phyloP scores from a whole-genome alignment of 2,113 vertebrate species.

The Agapornis roseicollis region DNA sequence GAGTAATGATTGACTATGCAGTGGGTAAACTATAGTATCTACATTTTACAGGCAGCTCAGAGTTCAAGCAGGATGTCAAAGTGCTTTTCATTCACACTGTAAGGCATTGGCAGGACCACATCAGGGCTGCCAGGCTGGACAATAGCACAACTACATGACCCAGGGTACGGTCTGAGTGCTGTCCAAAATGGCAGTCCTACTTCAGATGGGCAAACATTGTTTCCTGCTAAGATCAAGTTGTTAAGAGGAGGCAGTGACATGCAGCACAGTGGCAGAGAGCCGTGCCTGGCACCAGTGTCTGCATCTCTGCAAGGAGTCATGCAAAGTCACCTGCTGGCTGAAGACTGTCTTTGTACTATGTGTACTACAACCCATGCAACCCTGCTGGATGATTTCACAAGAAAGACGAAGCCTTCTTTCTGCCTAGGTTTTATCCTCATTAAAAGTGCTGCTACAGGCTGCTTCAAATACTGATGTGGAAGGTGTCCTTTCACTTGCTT shows the following conservation, averaged over 20 bases:
- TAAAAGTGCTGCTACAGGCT: slow-evolving; percentile 30
- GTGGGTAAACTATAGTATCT: neutral
- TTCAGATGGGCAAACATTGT: neutral
- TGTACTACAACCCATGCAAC: neutral
- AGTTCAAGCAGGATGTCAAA: neutral
- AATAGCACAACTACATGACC: neutral
- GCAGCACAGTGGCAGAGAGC: neutral
- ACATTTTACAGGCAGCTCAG: neutral
- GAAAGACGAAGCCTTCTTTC: slow-evolving; percentile 24
- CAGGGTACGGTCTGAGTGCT: neutral
- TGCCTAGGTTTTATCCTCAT: neutral
- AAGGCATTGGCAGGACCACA: neutral
- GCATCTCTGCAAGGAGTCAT: neutral
- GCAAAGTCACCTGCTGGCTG: neutral
- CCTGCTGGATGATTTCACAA: neutral
- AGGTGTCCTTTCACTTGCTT: slow-evolving; percentile 38
- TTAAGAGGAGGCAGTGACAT: neutral
- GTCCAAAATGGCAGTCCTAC: neutral
- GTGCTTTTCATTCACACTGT: neutral
- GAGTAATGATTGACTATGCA: neutral
- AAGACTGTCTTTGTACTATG: neutral
- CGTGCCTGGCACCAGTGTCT: neutral
- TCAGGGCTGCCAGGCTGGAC: neutral
- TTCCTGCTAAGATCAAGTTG: neutral
- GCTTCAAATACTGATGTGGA: slow-evolving; percentile 24